A percentile compares a stretch with the other conserved stretches of the same genome.
Evolutionary conservation across 2,888 invertebrate genomes (phyloP).

Genomic region (Idaea biselata): DNA sequence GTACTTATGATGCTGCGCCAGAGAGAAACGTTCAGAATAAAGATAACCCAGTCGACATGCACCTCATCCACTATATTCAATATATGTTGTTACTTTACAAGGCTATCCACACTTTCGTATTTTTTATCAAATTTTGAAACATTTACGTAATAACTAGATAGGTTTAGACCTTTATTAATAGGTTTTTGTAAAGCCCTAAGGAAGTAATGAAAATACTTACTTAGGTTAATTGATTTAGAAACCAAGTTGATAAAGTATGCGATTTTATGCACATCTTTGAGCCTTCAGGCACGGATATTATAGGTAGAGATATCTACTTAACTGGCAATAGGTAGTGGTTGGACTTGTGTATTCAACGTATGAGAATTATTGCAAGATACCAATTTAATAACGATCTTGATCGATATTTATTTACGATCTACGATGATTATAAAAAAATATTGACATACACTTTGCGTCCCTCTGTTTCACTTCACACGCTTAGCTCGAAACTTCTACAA

Average conservation of each 20-base stretch:
- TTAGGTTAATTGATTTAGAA: neutral
- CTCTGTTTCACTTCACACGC: no score
- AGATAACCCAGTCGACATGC: constrained; percentile 31
- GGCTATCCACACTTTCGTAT: no score
- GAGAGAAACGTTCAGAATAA: constrained; percentile 46
- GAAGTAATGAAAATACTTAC: neutral
- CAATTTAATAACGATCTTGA: neutral
- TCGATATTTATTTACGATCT: neutral
- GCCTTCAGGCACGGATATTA: neutral
- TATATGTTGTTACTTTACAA: no score
- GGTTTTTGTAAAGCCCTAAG: neutral
- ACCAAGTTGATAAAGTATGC: neutral
- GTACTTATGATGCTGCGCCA: constrained; percentile 64
- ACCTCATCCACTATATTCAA: neutral
- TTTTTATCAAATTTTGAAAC: no score
- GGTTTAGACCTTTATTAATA: no score
- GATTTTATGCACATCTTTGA: neutral
- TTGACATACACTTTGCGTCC: no score
- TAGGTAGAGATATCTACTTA: neutral
- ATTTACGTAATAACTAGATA: no score
- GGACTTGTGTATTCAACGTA: neutral
- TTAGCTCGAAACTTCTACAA: no score
- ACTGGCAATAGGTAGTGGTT: neutral
- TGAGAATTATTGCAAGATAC: neutral
- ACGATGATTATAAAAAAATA: neutral